Conservation (phyloP, 2,888 invertebrate species). For the Macaria liturata region DNA sequence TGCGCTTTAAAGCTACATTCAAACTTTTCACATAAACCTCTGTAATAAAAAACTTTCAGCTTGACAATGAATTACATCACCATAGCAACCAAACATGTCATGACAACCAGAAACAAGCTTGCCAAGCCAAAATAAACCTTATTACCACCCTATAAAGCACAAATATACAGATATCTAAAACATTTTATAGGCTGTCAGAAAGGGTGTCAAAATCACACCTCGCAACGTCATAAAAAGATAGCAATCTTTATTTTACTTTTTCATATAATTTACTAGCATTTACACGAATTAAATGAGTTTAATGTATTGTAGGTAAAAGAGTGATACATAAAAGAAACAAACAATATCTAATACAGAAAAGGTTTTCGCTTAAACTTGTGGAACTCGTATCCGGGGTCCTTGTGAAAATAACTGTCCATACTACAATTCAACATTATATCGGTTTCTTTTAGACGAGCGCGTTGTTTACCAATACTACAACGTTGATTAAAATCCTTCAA, state of each 20-base stretch:
- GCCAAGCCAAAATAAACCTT: constrained; percentile 23
- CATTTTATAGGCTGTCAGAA: not conserved
- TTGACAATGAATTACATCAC: not conserved
- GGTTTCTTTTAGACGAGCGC: no score
- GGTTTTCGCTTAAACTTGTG: no score
- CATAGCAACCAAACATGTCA: constrained; percentile 13
- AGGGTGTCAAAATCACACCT: constrained; percentile 2
- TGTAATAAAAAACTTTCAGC: not conserved
- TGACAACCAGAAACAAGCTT: constrained; percentile 13
- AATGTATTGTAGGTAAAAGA: no score
- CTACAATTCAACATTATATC: no score
- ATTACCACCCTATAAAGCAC: constrained; percentile 4
- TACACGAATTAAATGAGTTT: not conserved
- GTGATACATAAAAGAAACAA: no score
- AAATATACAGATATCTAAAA: not conserved
- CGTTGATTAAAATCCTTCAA: no score
- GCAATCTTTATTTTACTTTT: not conserved
- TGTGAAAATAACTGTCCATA: no score
- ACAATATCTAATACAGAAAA: no score
- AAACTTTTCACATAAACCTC: constrained; percentile 7
- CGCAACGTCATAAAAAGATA: not conserved
- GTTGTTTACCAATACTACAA: no score
- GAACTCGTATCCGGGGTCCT: no score
- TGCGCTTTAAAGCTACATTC: not conserved
- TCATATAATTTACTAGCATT: not conserved